These are phyloP conservation scores for Mastomys coucha DNA, from an alignment of 2,113 vertebrate genomes.

Conservation along the genomic window DNA sequence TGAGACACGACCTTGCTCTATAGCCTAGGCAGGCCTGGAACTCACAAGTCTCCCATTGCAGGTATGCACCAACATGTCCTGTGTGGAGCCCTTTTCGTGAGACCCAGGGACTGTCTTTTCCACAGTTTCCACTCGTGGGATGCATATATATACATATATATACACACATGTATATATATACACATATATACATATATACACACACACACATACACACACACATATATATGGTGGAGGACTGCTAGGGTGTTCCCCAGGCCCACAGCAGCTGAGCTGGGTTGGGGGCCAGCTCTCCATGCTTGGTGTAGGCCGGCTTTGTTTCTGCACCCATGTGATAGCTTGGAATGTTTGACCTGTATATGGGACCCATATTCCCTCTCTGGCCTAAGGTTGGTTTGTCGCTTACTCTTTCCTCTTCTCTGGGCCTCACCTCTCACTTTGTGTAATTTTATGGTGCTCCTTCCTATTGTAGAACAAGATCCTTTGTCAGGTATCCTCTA, in stretches of 20 bases:
- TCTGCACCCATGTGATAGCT: rapidly evolving
- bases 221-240: background rate
- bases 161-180: too few species aligned
- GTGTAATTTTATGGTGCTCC: rapidly evolving
- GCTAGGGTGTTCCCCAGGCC: too few species aligned
- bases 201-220: too few species aligned
- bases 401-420: background rate
- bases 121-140: background rate
- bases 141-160: background rate
- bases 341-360: background rate
- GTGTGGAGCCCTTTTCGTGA: background rate
- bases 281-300: too few species aligned
- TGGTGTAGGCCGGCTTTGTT: background rate
- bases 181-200: too few species aligned
- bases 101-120: background rate
- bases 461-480: background rate
- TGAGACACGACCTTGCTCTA: background rate
- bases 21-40: background rate
- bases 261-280: background rate
- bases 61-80: background rate
- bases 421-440: background rate
- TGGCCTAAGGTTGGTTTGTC: background rate
- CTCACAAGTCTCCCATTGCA: background rate
- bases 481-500: background rate
- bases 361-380: too few species aligned